These are phyloP conservation scores for Neotoma lepida DNA, from an alignment of 2,113 vertebrate species.

Conservation along the genomic window DNA sequence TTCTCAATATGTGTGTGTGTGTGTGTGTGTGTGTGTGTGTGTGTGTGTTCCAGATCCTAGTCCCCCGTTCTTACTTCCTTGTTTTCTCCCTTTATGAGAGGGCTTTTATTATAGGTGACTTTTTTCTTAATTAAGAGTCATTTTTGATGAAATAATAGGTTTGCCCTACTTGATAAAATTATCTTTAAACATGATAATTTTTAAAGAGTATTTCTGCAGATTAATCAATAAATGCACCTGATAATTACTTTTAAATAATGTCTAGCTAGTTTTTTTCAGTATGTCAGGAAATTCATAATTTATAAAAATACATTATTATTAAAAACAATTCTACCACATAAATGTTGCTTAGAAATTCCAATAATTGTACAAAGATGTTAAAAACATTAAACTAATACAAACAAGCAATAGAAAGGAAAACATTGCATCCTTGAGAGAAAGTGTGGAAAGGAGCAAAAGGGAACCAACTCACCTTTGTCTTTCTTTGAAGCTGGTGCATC, in stretches of 20 bases:
- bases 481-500: slow-evolving; percentile 61
- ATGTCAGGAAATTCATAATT: not conserved
- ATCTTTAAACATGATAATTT: not conserved
- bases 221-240: not conserved
- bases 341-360: not conserved
- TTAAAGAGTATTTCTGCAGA: not conserved
- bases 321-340: not conserved
- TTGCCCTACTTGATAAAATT: not conserved
- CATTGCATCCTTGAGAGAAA: not conserved
- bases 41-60: accelerated
- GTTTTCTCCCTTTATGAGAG: not conserved
- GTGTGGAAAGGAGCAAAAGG: not conserved
- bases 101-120: not conserved
- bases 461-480: slow-evolving; percentile 59
- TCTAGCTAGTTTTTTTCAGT: not conserved
- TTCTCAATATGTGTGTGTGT: not conserved
- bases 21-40: too few species aligned
- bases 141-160: not conserved
- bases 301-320: not conserved
- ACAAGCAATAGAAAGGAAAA: not conserved
- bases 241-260: not conserved
- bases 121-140: not conserved
- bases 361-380: not conserved
- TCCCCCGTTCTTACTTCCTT: accelerated
- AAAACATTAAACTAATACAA: slow-evolving; percentile 14